Conservation (phyloP, 2,797 vertebrate species). For the Ibycter americanus region DNA sequence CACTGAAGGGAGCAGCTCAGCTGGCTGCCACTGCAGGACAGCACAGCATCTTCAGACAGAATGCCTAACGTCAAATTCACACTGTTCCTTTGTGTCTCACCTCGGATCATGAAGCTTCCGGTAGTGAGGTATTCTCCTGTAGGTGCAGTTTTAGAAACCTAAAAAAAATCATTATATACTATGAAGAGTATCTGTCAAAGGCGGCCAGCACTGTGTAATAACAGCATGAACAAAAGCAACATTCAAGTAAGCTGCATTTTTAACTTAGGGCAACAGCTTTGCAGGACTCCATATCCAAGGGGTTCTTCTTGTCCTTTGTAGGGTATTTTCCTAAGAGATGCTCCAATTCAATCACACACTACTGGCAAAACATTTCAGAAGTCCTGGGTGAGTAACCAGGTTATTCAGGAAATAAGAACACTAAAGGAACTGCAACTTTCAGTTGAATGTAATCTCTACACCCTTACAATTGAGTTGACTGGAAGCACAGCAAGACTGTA, state of each 20-base stretch:
- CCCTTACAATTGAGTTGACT: accelerated
- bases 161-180: not conserved
- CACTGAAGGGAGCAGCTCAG: not conserved
- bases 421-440: not conserved
- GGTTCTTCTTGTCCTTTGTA: not conserved
- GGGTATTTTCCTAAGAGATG: not conserved
- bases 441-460: not conserved
- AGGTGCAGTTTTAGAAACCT: conserved; percentile 98
- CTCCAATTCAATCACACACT: not conserved
- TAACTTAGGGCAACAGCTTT: not conserved
- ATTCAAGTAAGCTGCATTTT: not conserved
- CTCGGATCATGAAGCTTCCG: conserved; percentile 99
- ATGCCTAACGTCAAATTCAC: accelerated
- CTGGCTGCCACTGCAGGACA: not conserved
- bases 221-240: not conserved
- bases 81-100: conserved; percentile 64
- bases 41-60: not conserved
- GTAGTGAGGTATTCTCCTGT: conserved; percentile 98
- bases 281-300: accelerated
- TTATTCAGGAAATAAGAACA: not conserved
- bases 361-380: not conserved
- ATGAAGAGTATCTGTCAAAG: not conserved
- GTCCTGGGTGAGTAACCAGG: not conserved
- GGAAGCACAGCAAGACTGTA: not conserved
- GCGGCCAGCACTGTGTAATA: not conserved